phyloP scores from a whole-genome alignment of 2,113 vertebrate species.

The Hoplias malabaricus region DNA sequence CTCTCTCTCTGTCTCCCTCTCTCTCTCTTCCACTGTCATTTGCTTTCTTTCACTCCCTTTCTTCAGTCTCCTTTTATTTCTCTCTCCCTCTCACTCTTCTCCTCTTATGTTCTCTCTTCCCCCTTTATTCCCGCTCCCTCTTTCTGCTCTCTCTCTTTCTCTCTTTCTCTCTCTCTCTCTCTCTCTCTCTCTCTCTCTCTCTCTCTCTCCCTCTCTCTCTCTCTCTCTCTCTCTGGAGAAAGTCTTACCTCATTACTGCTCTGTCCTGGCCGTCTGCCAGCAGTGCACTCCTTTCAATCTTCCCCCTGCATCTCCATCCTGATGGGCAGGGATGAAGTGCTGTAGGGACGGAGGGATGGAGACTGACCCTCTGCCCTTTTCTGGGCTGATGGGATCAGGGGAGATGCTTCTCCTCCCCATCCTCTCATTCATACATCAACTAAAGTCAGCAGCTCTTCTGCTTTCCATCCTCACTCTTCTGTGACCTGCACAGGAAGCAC shows the following conservation, averaged over 20 bases:
- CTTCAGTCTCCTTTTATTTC: no score
- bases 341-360: no score
- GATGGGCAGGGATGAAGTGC: slow-evolving; percentile 37
- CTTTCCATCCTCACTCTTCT: neutral
- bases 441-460: neutral
- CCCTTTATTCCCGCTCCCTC: no score
- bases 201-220: neutral
- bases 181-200: no score
- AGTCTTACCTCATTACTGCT: slow-evolving; percentile 44
- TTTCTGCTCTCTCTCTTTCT: no score
- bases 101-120: no score
- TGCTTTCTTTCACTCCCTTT: no score
- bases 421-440: slow-evolving; percentile 16
- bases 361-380: slow-evolving; percentile 41
- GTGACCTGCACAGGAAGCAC: neutral
- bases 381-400: slow-evolving; percentile 37
- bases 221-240: slow-evolving; percentile 22
- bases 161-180: no score
- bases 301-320: slow-evolving; percentile 30
- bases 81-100: no score
- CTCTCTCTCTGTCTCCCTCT: no score
- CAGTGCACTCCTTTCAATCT: slow-evolving; percentile 41
- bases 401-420: neutral
- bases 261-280: slow-evolving; percentile 42
- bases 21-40: no score